phyloP scores from a whole-genome alignment of 2,888 invertebrate genomes.

The Dorcus parallelipipedus region DNA sequence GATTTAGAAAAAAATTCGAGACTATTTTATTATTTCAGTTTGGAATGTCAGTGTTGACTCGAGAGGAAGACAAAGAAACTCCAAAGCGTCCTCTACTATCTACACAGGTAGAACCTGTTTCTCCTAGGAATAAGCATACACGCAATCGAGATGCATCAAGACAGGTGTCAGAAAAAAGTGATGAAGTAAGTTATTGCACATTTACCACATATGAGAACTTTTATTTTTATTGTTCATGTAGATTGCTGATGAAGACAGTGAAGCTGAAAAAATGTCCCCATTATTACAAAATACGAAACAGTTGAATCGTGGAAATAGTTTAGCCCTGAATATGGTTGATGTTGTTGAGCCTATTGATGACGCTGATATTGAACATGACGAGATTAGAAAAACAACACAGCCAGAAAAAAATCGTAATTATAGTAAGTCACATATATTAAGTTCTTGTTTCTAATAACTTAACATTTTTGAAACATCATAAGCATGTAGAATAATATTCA shows the following conservation, averaged over 20 bases:
- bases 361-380: conserved; percentile 55
- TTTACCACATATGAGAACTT: background rate
- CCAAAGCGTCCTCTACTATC: conserved; percentile 44
- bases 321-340: conserved; percentile 51
- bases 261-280: conserved; percentile 79
- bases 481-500: background rate
- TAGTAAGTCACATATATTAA: background rate
- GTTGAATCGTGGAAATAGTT: conserved; percentile 38
- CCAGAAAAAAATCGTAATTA: conserved; percentile 10
- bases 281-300: conserved; percentile 51
- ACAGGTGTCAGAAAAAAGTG: conserved; percentile 59
- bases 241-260: conserved; percentile 72
- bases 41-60: conserved; percentile 70
- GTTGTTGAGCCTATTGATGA: conserved; percentile 62
- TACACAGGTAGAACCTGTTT: conserved; percentile 32
- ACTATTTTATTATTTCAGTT: conserved; percentile 46
- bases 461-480: background rate
- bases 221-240: conserved; percentile 26
- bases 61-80: conserved; percentile 53
- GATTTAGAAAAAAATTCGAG: background rate
- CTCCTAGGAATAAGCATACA: conserved; percentile 34
- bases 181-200: conserved; percentile 37
- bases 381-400: conserved; percentile 25
- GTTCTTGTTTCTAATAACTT: background rate
- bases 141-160: conserved; percentile 54